phyloP scores from a whole-genome alignment of 2,113 vertebrate genomes.

The Cygnus atratus region DNA sequence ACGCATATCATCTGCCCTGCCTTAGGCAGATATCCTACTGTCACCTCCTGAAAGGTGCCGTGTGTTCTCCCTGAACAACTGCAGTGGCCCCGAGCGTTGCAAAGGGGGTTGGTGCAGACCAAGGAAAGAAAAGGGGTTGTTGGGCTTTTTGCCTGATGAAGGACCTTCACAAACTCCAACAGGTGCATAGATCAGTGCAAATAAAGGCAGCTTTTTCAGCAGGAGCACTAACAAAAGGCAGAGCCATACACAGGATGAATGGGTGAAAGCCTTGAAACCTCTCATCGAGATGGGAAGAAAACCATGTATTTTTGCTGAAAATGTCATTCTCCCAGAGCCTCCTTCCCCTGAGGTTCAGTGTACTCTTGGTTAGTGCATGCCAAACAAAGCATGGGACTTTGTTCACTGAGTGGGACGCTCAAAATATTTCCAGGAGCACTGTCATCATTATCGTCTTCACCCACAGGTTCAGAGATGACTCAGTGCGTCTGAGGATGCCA shows the following conservation, averaged over 20 bases:
- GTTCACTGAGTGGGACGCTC: conserved; percentile 16
- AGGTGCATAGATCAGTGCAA: background rate
- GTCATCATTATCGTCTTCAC: conserved; percentile 18
- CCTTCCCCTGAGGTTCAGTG: background rate
- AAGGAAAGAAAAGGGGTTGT: background rate
- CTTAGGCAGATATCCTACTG: background rate
- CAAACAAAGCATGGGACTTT: conserved; percentile 13
- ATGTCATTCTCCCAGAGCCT: background rate
- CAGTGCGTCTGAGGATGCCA: background rate
- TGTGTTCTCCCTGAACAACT: background rate
- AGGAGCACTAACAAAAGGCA: background rate
- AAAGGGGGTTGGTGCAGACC: background rate
- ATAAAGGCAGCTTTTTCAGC: background rate
- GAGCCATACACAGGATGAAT: background rate
- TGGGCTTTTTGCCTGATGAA: background rate
- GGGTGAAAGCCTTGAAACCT: background rate
- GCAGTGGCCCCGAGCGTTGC: background rate
- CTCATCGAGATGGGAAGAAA: background rate
- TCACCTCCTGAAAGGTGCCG: background rate
- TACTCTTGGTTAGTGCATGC: background rate
- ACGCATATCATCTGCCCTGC: background rate
- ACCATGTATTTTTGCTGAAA: background rate
- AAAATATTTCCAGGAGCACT: conserved; percentile 26
- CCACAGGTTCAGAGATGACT: conserved; percentile 39
- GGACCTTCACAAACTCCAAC: background rate